Base-by-base conservation (phyloP, 1,140 invertebrate genomes). In the Pogonomyrmex californicus region DNA sequence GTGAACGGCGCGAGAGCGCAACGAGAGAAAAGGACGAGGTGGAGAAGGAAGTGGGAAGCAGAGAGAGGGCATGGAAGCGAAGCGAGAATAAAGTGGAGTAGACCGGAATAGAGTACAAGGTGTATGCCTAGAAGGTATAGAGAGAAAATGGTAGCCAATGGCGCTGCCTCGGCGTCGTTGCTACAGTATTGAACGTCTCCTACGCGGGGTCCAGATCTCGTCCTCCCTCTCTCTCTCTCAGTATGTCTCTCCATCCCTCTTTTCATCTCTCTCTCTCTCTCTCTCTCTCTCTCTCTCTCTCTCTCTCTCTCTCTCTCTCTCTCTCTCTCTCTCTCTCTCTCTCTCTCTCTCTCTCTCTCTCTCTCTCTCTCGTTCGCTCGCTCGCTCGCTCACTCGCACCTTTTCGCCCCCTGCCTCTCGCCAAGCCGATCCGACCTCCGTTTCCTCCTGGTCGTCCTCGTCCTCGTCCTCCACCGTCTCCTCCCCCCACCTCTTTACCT, bases 141-240 rank as follows among this genome's bases (percentile, higher is more conserved):
- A 91, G 90, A 91, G 92, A 92, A 92, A 93, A 93, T 93, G 92
- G 92, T 92, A 93, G 92, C 93, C 93, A 93, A 93, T 93, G 91
- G 92, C 93, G 91, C 88, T 93, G 91, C 88, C 91, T 91, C 88
- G 62, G 63, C 92, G 90, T 91, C 90, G 90, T 88, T 92, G 92
- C 91, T 93, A 91, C 92, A 91, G 93, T 93, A 93, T 93, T 93
- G 93, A 93, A 93, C 93, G 93, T 93, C 93, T 93, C 91, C 91
- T 93, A 92, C 91, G 91, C 88, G 87, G 82, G 70, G 79, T 92
- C 90, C 86, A 89, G 77, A 83, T 89, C 81, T 85, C 62, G 47
- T 86, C 86, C 51, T 77, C n/a, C 56, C 38, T 86, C 78, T 66
- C 73, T 78, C 77, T n/a, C 68, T 30, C 65, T 44, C 36, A n/a